Evolutionary conservation across 2,888 invertebrate genomes (phyloP).

Genomic region (Boloria euphrosyne): DNA sequence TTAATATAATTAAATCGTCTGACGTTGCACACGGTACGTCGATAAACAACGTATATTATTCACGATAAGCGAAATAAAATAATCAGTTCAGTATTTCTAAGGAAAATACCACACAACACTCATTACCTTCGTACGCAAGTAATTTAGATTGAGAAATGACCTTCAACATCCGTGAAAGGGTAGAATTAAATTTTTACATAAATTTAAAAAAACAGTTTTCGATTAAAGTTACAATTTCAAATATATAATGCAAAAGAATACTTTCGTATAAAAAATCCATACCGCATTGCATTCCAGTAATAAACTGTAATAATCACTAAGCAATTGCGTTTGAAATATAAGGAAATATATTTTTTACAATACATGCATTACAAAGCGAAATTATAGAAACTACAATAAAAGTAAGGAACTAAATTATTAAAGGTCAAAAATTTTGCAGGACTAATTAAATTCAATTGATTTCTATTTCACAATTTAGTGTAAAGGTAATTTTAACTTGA

Average conservation of each 20-base stretch:
- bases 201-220: no score
- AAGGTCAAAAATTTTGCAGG: not conserved
- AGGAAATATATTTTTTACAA: conserved; percentile 37
- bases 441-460: no score
- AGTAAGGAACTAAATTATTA: not conserved
- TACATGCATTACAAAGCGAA: conserved; percentile 16
- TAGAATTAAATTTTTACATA: conserved; percentile 1
- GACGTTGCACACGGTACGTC: no score
- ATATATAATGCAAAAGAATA: not conserved
- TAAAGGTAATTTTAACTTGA: no score
- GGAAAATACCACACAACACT: no score
- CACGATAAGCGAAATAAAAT: no score
- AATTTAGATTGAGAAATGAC: not conserved
- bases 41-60: no score
- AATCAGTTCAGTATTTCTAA: no score
- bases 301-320: conserved; percentile 34
- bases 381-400: not conserved
- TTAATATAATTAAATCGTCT: no score
- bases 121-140: no score
- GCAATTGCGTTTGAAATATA: conserved; percentile 33
- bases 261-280: conserved; percentile 6
- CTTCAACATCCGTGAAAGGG: conserved; percentile 4
- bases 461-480: no score
- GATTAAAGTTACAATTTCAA: not conserved
- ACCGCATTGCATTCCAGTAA: conserved; percentile 23